Conservation (phyloP, 2,888 invertebrate species). For the Eristalinus sepulchralis region DNA sequence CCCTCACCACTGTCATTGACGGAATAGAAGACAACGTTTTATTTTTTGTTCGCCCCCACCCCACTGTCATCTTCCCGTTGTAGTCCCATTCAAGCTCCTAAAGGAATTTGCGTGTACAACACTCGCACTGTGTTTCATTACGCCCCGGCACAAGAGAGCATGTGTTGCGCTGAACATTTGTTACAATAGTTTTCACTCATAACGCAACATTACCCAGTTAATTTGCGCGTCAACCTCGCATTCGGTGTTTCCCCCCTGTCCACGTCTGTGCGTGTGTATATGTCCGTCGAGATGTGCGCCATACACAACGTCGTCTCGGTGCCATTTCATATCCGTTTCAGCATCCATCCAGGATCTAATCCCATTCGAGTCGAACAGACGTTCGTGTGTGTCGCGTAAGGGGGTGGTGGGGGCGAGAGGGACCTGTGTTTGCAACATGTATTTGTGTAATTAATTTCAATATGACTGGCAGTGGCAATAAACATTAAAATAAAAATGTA, state of each 20-base stretch:
- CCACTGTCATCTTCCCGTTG: no score
- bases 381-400: not conserved
- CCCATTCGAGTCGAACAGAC: slow-evolving; percentile 24
- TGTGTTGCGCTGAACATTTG: slow-evolving; percentile 61
- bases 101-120: slow-evolving; percentile 31
- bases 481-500: slow-evolving; percentile 69
- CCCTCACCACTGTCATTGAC: no score
- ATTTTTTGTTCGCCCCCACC: not conserved
- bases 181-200: slow-evolving; percentile 69
- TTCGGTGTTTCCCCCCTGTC: not conserved
- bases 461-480: slow-evolving; percentile 70
- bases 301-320: not conserved
- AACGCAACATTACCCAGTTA: slow-evolving; percentile 70
- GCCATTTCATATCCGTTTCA: not conserved
- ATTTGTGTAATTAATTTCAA: slow-evolving; percentile 71
- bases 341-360: slow-evolving; percentile 34
- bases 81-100: not conserved
- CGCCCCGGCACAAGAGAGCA: slow-evolving; percentile 21
- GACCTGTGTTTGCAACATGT: slow-evolving; percentile 43
- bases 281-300: not conserved
- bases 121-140: slow-evolving; percentile 53
- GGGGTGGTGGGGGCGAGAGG: not conserved
- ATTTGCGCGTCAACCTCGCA: slow-evolving; percentile 58
- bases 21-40: not conserved
- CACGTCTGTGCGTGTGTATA: not conserved